Conservation (phyloP, 53 echinoderm and acorn worm species). For the Zoroaster sp. region DNA sequence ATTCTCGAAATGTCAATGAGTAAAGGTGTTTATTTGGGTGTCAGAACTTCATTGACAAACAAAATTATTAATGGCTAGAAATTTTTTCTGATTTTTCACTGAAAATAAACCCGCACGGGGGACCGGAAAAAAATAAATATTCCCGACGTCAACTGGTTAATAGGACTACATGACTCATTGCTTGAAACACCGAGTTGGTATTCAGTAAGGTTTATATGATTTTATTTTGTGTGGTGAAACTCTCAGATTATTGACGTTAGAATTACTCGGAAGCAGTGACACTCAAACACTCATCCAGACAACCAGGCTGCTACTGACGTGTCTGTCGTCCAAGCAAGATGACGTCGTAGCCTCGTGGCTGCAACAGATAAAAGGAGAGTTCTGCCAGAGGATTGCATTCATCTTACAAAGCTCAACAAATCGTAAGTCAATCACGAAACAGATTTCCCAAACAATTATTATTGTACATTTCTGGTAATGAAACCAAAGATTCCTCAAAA, state of each 20-base stretch:
- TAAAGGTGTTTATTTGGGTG: no score
- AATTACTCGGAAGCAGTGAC: conserved; percentile 77
- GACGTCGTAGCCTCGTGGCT: conserved; percentile 31
- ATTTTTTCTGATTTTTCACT: no score
- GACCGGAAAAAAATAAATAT: no score
- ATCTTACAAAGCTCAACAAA: conserved; percentile 96
- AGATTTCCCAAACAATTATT: no score
- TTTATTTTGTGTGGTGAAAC: neutral
- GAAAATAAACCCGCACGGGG: no score
- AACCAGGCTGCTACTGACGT: conserved; percentile 71
- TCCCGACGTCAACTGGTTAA: no score
- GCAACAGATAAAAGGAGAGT: conserved; percentile 39
- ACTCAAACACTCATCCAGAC: conserved; percentile 87
- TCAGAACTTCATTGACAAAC: no score
- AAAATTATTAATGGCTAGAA: no score
- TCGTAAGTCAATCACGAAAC: conserved; percentile 74
- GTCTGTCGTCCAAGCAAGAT: conserved; percentile 68
- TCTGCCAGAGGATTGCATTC: conserved; percentile 68
- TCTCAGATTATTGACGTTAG: conserved; percentile 34
- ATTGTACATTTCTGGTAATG: no score
- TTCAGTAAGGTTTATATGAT: neutral
- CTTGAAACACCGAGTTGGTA: neutral
- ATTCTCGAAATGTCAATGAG: no score
- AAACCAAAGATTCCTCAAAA: no score
- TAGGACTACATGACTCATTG: neutral